Base-by-base conservation (phyloP, 2,888 invertebrate species). In the Nemurella pictetii region DNA sequence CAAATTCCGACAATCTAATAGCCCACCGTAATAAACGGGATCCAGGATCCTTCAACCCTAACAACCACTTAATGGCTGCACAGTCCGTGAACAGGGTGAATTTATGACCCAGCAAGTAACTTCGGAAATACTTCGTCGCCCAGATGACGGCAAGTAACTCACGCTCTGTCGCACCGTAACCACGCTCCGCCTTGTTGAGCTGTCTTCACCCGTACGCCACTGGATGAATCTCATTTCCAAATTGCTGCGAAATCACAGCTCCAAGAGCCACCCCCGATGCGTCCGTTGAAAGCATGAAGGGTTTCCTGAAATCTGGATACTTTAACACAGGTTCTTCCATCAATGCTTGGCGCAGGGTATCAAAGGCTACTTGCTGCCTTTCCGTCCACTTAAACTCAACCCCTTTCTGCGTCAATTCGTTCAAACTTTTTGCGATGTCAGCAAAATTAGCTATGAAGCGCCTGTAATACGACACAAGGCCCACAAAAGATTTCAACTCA, bases 401-500 rank as follows among this genome's bases (percentile, higher is more conserved):
- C 2, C 86, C 86, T 73, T 88, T 87, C 32, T 88, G 87, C 0
- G 87, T 80, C 0, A 89, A 83, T 0, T 74, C 20, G 0, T 87
- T 87, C 0, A 89, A 72, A 26, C 88, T 88, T 80, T 86, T 86
- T 0, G 88, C 87, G 12, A 87, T 86, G 7, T 87, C 83, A 0
- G 88, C 85, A 85, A 88, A 88, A 0, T 87, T 83, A 5, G 75
- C 32, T 26, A 89, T 88, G 78, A 88, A 89, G 81, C 87, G 85
- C 9, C 89, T 28, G 75, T 89, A 89, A 86, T 88, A 89, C 0
- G 87, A 87, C 9, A 86, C 86, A 0, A 89, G 30, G n/a, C 88
- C 89, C 0, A 89, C 28, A 83, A 89, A 89, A n/a, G 78, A 30
- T 55, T 85, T 81, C 29, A 87, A 74, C 0, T 83, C 80, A 32